These are phyloP conservation scores for human DNA, from an alignment of 2,113 vertebrate genomes.

Conservation along the genomic window DNA sequence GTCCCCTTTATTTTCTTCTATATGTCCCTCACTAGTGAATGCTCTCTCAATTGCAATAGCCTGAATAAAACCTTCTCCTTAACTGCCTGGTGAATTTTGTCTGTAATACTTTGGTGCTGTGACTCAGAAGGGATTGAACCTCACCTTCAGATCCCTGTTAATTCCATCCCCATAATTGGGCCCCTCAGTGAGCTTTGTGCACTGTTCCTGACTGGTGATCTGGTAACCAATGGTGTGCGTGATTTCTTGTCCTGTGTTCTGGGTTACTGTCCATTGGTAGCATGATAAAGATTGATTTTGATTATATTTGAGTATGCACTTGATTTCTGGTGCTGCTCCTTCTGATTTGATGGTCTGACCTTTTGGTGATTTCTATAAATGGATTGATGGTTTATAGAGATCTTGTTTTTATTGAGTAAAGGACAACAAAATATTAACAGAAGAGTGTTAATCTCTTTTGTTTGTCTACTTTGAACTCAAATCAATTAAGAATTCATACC, in stretches of 20 bases:
- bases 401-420: neutral
- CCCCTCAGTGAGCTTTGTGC: neutral
- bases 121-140: neutral
- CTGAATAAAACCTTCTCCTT: neutral
- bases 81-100: neutral
- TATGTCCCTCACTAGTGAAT: neutral
- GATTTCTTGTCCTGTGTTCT: neutral
- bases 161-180: neutral
- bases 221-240: neutral
- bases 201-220: neutral
- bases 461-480: conserved; percentile 7
- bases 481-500: conserved; percentile 26
- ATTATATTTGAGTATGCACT: neutral
- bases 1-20: neutral
- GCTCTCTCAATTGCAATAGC: neutral
- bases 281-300: neutral
- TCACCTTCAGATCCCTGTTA: neutral
- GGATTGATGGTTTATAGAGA: neutral
- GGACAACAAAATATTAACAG: neutral
- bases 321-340: neutral
- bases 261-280: neutral
- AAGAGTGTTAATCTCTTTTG: neutral
- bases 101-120: neutral
- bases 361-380: neutral
- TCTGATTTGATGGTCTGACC: neutral